Percentiles rank a stretch among this genome's conserved stretches.
Conservation (phyloP, 2,888 invertebrate species). For the Megastigmus dorsalis region DNA sequence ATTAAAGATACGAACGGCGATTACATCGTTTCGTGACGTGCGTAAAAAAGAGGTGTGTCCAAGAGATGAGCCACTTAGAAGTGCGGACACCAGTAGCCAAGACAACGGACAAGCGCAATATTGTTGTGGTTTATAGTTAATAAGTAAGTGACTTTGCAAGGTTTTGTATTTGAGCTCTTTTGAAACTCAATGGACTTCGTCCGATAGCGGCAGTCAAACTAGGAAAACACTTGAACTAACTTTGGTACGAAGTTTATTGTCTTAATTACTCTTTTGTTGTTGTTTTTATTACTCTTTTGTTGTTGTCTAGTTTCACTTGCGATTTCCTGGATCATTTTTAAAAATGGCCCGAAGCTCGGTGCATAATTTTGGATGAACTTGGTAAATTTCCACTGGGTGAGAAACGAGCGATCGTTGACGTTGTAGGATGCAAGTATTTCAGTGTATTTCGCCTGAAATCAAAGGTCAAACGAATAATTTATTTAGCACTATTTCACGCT, state of each 20-base stretch:
- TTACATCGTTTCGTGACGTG: slow-evolving; percentile 34
- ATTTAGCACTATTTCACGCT: slow-evolving; percentile 29
- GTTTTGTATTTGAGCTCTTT: too few species aligned
- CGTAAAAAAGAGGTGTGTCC: slow-evolving; percentile 40
- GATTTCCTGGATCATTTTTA: too few species aligned
- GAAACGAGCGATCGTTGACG: slow-evolving; percentile 5
- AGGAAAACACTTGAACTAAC: background rate
- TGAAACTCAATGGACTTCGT: too few species aligned
- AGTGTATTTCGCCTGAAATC: slow-evolving; percentile 8
- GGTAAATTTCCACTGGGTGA: background rate
- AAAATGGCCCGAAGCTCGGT: too few species aligned
- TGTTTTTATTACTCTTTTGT: background rate
- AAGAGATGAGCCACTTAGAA: background rate
- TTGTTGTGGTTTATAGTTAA: too few species aligned
- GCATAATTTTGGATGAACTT: too few species aligned
- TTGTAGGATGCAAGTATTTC: background rate
- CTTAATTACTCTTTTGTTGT: background rate
- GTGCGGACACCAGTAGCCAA: too few species aligned
- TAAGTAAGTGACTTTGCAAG: too few species aligned
- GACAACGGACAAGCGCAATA: too few species aligned
- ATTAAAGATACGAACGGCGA: slow-evolving; percentile 17
- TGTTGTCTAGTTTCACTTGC: too few species aligned
- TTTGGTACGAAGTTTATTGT: background rate
- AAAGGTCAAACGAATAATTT: slow-evolving; percentile 34
- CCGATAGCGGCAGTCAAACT: too few species aligned